Base-by-base conservation (phyloP, 1,140 invertebrate genomes). In the Wasmannia auropunctata region DNA sequence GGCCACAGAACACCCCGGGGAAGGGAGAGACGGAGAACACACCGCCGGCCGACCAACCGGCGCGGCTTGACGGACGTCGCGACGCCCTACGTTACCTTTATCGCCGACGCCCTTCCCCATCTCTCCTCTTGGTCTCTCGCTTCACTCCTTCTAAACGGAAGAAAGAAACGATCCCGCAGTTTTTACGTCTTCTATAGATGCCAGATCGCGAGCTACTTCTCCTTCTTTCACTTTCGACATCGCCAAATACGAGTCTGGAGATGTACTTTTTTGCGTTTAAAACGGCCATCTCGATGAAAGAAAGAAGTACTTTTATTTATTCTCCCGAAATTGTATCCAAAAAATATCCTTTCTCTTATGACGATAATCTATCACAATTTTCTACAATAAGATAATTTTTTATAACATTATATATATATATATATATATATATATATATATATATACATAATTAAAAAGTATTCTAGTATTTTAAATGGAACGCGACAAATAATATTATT, bases 51-150 rank as follows among this genome's bases (percentile, higher is more conserved):
- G 91, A 94, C 94, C 94, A 93, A 93, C 94, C 92, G 91, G 93
- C 91, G 91, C 86, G 90, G 93, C 90, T 94, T 95, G 94, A 95
- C 93, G 94, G 92, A 95, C 93, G 94, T 95, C 93, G 93, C 93
- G 94, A 94, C 94, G 94, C 94, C 94, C 94, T 94, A 92, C 93
- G 92, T 94, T 92, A 93, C 94, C 91, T 93, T 94, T 93, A 92
- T 93, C 92, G 91, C 93, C 91, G 92, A 94, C 93, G 87, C 88
- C 90, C 91, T 91, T 91, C 86, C 54, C 69, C 72, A 54, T 65
- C 58, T 65, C 76, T 75, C 60, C 87, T 83, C 87, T 86, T 62
- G 75, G 75, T 85, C 87, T 83, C 88, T 87, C 80, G 34, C 46
- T 83, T 84, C 56, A 74, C 43, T 86, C 54, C 58, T 60, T 46